Evolutionary conservation across 2,797 vertebrate species (phyloP), one percentile per base, ranked within the genome.

Genomic region (Coluber constrictor): DNA sequence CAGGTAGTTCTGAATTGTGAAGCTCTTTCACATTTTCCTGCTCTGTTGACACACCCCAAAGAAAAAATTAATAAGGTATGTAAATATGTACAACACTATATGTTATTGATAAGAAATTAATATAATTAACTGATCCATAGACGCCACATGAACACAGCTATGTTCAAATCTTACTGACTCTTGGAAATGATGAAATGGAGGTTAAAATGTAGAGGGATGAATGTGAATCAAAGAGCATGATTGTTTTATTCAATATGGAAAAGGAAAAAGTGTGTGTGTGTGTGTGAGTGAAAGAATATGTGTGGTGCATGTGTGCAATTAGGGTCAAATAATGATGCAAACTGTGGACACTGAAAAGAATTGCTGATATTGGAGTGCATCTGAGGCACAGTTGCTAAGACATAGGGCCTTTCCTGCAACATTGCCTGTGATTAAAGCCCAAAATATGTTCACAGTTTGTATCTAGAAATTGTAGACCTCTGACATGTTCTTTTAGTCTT

Each of bases 51-150:
- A 89, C 99, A 99, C 98, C 98, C 99, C 93, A 99, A 99, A 98
- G 99, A 99, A 98, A 99, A 99, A 97, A 99, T 99, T 98, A 99
- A 99, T 98, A 99, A 99, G 98, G 99, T 99, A 97, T 97, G 94
- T 94, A 8, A 10, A 16, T 32, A 0, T 27, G 57, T 56, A 55
- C n/a, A 27, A 25, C 29, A 63, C 32, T 47, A 25, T 43, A 61
- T 79, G 29, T 25, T 55, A n/a, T 56, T 18, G 37, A 47, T 63
- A 63, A 66, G 47, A 57, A 55, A 57, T 88, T 56, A 60, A 29
- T 89, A 63, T 83, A 47, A 47, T 47, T 83, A 83, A 83, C 10
- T 43, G 37, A 83, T 92, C 79, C 23, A 54, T 92, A 59, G 57
- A 20, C 20, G 25, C 25, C 18, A 25, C 13, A 11, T 86, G 57